These are phyloP conservation scores for Eupsittula cactorum DNA, from an alignment of 2,113 vertebrate genomes.

Conservation along the genomic window DNA sequence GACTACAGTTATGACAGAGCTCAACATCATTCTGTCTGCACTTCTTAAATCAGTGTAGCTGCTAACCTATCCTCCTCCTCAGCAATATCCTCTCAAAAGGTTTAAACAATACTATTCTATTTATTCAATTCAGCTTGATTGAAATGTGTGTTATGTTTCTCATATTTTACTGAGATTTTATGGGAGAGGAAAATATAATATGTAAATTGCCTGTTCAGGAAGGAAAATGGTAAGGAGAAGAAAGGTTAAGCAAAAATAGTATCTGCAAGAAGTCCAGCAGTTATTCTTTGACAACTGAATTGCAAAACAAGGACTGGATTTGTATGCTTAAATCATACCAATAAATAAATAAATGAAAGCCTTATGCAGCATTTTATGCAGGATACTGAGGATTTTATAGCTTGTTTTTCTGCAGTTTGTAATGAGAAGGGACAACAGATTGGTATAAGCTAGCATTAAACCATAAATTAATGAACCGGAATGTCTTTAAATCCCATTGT, in stretches of 20 bases:
- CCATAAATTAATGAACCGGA: conserved; percentile 48
- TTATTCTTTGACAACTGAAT: conserved; percentile 17
- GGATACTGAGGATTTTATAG: not conserved
- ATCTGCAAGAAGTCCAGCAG: not conserved
- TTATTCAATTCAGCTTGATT: conserved; percentile 2
- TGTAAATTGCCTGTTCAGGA: not conserved
- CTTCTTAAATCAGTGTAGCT: not conserved
- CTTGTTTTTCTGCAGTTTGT: not conserved
- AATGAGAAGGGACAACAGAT: conserved; percentile 53
- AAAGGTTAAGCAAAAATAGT: conserved; percentile 3
- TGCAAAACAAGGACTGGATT: not conserved
- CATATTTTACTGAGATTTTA: not conserved
- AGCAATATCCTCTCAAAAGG: not conserved
- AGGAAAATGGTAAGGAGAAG: not conserved
- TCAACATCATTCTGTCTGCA: not conserved
- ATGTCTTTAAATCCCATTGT: conserved; percentile 58
- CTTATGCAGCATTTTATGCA: conserved; percentile 1
- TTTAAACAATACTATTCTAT: not conserved
- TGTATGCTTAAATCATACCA: conserved; percentile 8
- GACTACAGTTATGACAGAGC: not conserved
- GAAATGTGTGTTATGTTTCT: not conserved
- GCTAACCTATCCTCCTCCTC: not conserved
- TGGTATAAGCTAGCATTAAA: conserved; percentile 56
- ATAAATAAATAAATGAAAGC: conserved; percentile 24
- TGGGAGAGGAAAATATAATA: not conserved